phyloP scores from a whole-genome alignment of 2,888 invertebrate species.

The Allacma fusca region DNA sequence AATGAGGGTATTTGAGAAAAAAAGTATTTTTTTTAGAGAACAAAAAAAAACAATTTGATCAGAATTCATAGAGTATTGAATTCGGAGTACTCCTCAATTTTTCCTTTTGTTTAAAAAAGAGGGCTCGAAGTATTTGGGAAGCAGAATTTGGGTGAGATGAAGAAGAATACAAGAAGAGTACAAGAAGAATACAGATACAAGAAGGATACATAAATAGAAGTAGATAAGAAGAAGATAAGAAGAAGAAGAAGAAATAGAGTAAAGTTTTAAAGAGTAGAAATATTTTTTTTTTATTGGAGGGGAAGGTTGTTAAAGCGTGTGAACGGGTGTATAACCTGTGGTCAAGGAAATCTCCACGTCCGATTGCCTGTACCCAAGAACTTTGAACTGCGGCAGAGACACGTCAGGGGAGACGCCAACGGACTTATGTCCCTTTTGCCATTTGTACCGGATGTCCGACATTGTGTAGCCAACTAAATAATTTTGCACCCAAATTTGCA shows the following conservation, averaged over 20 bases:
- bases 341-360: slow-evolving; percentile 96
- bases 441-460: slow-evolving; percentile 96
- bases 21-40: slow-evolving; percentile 15
- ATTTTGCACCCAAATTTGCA: slow-evolving; percentile 47
- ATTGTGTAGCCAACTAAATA: slow-evolving; percentile 95
- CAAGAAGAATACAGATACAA: slow-evolving; percentile 33
- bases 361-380: slow-evolving; percentile 94
- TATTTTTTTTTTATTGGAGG: slow-evolving; percentile 7
- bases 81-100: no score
- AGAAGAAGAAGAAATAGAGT: slow-evolving; percentile 7
- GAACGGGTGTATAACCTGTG: slow-evolving; percentile 75
- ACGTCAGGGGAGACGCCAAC: slow-evolving; percentile 95
- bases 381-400: slow-evolving; percentile 97
- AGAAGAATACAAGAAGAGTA: no score
- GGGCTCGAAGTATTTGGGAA: no score
- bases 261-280: neutral
- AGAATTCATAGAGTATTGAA: no score
- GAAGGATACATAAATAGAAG: slow-evolving; percentile 2
- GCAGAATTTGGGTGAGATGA: no score
- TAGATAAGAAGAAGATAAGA: neutral
- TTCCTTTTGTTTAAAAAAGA: no score
- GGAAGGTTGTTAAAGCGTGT: slow-evolving; percentile 44
- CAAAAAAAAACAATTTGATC: neutral
- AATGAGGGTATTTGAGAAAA: neutral
- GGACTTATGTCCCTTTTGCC: slow-evolving; percentile 94